Percentiles rank a stretch among this genome's conserved stretches.
Conservation (phyloP, 2,888 invertebrate species). For the Acanthosepion esculentum region DNA sequence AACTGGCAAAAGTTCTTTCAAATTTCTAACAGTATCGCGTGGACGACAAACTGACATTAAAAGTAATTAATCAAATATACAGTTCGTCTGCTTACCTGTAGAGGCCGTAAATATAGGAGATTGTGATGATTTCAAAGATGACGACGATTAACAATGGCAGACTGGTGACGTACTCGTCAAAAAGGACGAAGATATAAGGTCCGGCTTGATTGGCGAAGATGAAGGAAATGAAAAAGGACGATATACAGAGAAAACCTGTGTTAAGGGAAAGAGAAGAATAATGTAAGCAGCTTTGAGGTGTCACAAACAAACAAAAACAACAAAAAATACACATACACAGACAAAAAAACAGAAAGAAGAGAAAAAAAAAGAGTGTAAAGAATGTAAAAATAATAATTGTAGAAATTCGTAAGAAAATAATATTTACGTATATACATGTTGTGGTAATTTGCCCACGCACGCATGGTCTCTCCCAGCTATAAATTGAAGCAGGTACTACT, state of each 20-base stretch:
- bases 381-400: not conserved
- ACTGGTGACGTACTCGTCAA: constrained; percentile 60
- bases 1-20: not conserved
- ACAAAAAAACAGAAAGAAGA: not conserved
- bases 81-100: constrained; percentile 55
- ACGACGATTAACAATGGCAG: constrained; percentile 59
- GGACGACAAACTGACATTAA: no score
- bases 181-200: constrained; percentile 58
- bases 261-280: not conserved
- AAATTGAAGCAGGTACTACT: no score
- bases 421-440: no score
- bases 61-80: no score
- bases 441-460: no score
- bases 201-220: constrained; percentile 58
- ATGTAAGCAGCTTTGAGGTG: not conserved
- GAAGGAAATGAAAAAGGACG: constrained; percentile 56
- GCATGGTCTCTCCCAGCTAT: no score
- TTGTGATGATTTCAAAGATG: constrained; percentile 56
- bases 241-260: constrained; percentile 54
- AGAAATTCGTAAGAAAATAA: no score
- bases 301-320: not conserved
- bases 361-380: not conserved
- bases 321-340: not conserved
- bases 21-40: no score
- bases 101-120: constrained; percentile 58